Conservation (phyloP, 2,113 vertebrate genomes). For the Siphamia tubifer region DNA sequence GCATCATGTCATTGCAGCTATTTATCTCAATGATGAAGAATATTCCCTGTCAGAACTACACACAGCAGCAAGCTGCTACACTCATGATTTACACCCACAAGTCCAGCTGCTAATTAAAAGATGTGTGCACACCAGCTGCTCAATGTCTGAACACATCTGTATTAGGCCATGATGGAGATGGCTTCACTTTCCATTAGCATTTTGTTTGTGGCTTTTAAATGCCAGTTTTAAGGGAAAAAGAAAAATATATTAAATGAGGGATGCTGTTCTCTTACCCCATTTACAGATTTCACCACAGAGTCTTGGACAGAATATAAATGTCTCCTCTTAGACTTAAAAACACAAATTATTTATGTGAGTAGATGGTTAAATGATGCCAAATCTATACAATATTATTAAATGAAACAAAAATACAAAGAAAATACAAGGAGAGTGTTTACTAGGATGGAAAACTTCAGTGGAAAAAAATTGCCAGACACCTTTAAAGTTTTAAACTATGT, state of each 20-base stretch:
- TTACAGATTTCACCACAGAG: too few relatives aligned
- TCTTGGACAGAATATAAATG: too few relatives aligned
- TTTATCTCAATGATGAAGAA: neutral
- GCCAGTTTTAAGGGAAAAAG: neutral
- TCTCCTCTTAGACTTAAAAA: too few relatives aligned
- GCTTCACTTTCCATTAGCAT: constrained; percentile 28
- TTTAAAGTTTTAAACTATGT: too few relatives aligned
- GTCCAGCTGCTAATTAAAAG: constrained; percentile 30
- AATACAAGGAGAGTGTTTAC: too few relatives aligned
- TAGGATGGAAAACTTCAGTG: too few relatives aligned
- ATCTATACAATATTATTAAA: too few relatives aligned
- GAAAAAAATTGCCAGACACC: too few relatives aligned
- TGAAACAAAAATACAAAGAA: too few relatives aligned
- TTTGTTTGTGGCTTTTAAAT: constrained; percentile 2
- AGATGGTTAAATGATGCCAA: too few relatives aligned
- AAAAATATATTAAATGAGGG: neutral
- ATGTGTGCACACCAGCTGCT: constrained; percentile 26
- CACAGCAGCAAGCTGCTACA: neutral
- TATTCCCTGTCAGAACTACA: neutral
- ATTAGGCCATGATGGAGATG: neutral
- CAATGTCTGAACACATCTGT: constrained; percentile 28
- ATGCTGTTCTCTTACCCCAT: too few relatives aligned
- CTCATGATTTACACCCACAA: constrained; percentile 27
- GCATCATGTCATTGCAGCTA: neutral
- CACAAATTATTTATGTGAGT: too few relatives aligned